Evolutionary conservation across 2,888 invertebrate genomes (phyloP).

Genomic region (Hypomecis atomaria): DNA sequence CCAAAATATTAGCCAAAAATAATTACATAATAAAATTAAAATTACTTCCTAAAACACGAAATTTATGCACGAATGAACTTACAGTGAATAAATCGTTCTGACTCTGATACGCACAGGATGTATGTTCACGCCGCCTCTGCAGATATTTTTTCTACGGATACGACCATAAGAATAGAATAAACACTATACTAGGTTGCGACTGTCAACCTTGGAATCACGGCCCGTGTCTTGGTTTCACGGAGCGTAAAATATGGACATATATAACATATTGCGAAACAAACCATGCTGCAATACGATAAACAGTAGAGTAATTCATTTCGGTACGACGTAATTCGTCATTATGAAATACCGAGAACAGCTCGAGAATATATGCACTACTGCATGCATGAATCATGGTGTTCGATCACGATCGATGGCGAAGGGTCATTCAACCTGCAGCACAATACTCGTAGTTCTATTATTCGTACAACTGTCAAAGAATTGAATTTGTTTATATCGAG

Average conservation of each 20-base stretch:
- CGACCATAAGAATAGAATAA: too few relatives aligned
- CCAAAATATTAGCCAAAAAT: too few relatives aligned
- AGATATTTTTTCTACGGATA: too few relatives aligned
- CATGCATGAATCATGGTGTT: conserved; percentile 7
- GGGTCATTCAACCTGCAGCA: conserved; percentile 3
- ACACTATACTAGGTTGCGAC: background rate
- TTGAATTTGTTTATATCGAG: background rate
- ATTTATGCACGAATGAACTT: too few relatives aligned
- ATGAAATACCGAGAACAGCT: conserved; percentile 3
- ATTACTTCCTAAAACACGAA: too few relatives aligned
- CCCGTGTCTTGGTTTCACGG: conserved; percentile 16
- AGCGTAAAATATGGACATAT: conserved; percentile 24
- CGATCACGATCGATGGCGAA: background rate
- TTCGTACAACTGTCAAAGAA: background rate
- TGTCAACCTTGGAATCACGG: conserved; percentile 24
- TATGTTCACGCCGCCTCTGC: too few relatives aligned
- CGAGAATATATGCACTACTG: background rate
- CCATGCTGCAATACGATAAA: background rate
- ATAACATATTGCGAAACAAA: conserved; percentile 9
- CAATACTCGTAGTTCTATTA: background rate
- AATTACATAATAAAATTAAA: too few relatives aligned
- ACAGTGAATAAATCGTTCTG: too few relatives aligned
- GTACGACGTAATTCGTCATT: background rate
- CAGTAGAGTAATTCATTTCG: background rate
- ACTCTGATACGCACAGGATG: too few relatives aligned